A percentile compares a stretch with the other conserved stretches of the same genome.
These are phyloP conservation scores for Strigops habroptila DNA, from an alignment of 2,113 vertebrate species.

Conservation along the genomic window DNA sequence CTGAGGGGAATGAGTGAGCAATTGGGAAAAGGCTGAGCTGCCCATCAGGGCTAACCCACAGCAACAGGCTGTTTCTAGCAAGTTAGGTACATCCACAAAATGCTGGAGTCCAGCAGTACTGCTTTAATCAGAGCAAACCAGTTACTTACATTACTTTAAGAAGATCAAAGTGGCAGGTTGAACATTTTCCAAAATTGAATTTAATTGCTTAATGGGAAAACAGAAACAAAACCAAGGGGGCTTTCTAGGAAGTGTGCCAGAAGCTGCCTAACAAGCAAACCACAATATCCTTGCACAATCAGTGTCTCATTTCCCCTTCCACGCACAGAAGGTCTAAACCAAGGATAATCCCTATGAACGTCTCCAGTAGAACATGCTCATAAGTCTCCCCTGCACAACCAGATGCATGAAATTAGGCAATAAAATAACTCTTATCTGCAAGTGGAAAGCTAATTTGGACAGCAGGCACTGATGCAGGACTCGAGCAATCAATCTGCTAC, in stretches of 20 bases:
- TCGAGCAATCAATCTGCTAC: background rate
- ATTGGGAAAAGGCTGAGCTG: background rate
- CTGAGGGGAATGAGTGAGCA: accelerated
- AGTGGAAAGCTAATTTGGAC: background rate
- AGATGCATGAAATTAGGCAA: background rate
- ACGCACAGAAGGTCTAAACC: accelerated
- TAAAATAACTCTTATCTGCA: background rate
- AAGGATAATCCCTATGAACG: accelerated
- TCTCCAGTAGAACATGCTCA: background rate
- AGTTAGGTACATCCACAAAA: background rate
- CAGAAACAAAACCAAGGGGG: background rate
- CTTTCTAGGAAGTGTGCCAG: background rate
- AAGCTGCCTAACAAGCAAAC: background rate
- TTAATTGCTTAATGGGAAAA: background rate
- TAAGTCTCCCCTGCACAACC: background rate
- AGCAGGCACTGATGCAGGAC: background rate
- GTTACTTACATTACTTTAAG: background rate
- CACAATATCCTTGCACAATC: background rate
- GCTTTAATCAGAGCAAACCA: background rate
- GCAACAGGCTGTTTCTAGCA: background rate
- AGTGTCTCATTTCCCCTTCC: background rate
- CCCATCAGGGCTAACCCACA: background rate
- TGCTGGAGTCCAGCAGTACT: background rate
- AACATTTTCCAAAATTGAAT: background rate
- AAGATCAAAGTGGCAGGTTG: background rate